Conservation (phyloP, 2,113 vertebrate species). For the Prochilodus magdalenae region DNA sequence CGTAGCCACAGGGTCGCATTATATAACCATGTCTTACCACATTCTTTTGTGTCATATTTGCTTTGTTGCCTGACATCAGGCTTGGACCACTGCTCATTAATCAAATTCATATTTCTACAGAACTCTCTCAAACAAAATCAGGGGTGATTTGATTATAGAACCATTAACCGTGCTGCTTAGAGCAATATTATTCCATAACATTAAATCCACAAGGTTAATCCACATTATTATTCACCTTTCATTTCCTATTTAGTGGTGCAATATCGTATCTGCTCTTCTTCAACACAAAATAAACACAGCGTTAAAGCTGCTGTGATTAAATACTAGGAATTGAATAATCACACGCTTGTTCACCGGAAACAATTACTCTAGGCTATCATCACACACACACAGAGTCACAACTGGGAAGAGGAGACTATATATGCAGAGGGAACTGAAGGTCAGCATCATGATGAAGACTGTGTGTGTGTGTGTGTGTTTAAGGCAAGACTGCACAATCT, state of each 20-base stretch:
- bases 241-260: background rate
- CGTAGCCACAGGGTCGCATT: background rate
- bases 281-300: background rate
- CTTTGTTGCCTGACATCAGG: background rate
- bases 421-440: background rate
- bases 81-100: background rate
- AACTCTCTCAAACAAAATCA: slow-evolving; percentile 3
- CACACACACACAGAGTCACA: background rate
- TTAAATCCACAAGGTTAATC: background rate
- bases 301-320: background rate
- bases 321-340: background rate
- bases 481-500: no score
- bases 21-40: background rate
- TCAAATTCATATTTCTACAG: background rate
- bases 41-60: background rate
- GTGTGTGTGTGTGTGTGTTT: background rate
- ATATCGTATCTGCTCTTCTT: background rate
- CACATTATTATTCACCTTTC: slow-evolving; percentile 12
- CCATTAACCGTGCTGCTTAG: background rate
- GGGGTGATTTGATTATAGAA: background rate
- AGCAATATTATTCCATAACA: background rate
- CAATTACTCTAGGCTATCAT: background rate
- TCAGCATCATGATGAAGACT: background rate
- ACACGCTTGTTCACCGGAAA: background rate
- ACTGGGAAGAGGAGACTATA: background rate